A percentile compares a stretch with the other conserved stretches of the same genome.
These are phyloP conservation scores for Netelia virgata DNA, from an alignment of 2,888 invertebrate species.

Conservation along the genomic window DNA sequence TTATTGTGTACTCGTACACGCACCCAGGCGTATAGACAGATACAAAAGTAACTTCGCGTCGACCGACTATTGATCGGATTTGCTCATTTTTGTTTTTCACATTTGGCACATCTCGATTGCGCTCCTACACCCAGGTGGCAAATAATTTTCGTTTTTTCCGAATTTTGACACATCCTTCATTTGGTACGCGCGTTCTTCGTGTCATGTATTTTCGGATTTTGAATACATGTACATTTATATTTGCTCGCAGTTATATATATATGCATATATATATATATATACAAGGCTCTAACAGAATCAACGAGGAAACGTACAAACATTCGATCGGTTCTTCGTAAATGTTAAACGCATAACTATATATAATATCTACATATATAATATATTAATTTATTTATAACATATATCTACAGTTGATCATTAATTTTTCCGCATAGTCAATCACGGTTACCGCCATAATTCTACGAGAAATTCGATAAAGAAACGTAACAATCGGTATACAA, in stretches of 20 bases:
- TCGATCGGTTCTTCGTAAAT: constrained; percentile 65
- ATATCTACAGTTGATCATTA: constrained; percentile 72
- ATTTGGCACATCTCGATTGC: constrained; percentile 78
- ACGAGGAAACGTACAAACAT: constrained; percentile 77
- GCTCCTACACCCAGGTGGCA: neutral
- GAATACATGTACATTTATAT: constrained; percentile 51
- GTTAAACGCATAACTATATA: constrained; percentile 43
- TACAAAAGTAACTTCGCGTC: constrained; percentile 61
- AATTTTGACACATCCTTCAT: constrained; percentile 9
- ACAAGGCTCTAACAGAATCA: constrained; percentile 72
- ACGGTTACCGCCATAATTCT: constrained; percentile 56
- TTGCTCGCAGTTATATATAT: constrained; percentile 58
- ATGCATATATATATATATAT: constrained; percentile 41
- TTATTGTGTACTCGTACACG: constrained; percentile 16
- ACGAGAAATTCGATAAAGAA: constrained; percentile 56
- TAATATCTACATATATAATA: constrained; percentile 43
- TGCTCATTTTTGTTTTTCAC: constrained; percentile 66
- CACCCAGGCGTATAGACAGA: constrained; percentile 50
- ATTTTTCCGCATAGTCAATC: constrained; percentile 77
- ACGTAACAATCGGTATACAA: constrained; percentile 61
- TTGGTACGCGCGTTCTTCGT: neutral
- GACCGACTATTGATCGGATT: constrained; percentile 16
- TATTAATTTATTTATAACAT: constrained; percentile 68
- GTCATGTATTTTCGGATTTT: constrained; percentile 11
- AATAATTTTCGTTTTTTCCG: constrained; percentile 1